These are phyloP conservation scores for Andrena cerasifolii DNA, from an alignment of 1,140 invertebrate species.

Conservation along the genomic window DNA sequence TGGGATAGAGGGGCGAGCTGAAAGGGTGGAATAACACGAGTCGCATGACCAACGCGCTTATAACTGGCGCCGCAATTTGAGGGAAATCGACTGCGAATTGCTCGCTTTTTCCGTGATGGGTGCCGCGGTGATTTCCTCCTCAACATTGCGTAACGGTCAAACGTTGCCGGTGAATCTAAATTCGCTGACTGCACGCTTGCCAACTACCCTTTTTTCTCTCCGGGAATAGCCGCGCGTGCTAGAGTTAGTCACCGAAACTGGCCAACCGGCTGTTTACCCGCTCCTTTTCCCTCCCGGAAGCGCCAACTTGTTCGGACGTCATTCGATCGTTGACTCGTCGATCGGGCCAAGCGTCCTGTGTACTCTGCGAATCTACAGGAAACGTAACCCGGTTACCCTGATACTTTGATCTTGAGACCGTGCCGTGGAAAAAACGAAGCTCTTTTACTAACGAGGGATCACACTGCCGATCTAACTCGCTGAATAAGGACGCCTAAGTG, in stretches of 20 bases:
- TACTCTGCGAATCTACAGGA: neutral
- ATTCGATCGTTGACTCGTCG: slow-evolving; percentile 15
- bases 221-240: slow-evolving; percentile 58
- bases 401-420: slow-evolving; percentile 14
- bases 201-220: slow-evolving; percentile 64
- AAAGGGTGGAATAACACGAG: neutral
- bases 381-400: slow-evolving; percentile 31
- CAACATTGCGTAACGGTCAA: slow-evolving; percentile 54
- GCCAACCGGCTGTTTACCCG: slow-evolving; percentile 62
- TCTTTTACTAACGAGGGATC: too few species aligned
- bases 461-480: too few species aligned
- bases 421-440: neutral
- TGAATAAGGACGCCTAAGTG: too few species aligned
- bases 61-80: slow-evolving; percentile 26
- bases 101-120: slow-evolving; percentile 3
- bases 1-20: neutral
- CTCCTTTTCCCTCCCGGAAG: slow-evolving; percentile 51
- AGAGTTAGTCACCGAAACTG: slow-evolving; percentile 52
- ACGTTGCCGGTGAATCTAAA: slow-evolving; percentile 61
- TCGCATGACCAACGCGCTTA: neutral
- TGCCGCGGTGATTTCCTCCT: slow-evolving; percentile 50
- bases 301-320: neutral
- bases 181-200: slow-evolving; percentile 57
- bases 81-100: slow-evolving; percentile 7
- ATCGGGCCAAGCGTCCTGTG: slow-evolving; percentile 19